Base-by-base conservation (phyloP, 2,113 vertebrate species). In the Chaetorhynchus papuensis region DNA sequence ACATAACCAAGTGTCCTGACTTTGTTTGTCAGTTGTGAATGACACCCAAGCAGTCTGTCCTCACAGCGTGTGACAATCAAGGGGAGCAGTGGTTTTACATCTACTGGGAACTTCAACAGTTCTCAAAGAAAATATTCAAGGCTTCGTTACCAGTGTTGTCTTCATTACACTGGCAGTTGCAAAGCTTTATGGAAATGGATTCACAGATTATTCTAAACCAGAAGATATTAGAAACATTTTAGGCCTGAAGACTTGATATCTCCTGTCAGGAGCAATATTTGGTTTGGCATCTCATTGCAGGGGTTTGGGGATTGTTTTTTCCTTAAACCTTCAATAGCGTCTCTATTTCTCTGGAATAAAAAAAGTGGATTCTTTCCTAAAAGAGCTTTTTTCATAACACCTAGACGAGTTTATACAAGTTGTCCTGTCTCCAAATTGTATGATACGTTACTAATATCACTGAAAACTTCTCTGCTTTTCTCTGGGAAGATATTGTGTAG, bases 141-240 rank as follows among this genome's bases (percentile, higher is more conserved):
- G 30, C n/a, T 17, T 54, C 1, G 0, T 63, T 87, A 42, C 7
- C 15, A 7, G 24, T 1, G 0, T 53, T 41, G n/a, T 88, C 72
- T 92, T 83, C 66, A 7, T 64, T 64, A 66, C 9, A 39, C 18
- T 47, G 66, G 37, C 24, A 71, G 28, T 39, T 70, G 42, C 77
- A 74, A 89, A 74, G 23, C 31, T 70, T 0, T 61, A 17, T 54
- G 60, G 37, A 79, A 82, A 63, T 10, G 41, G 69, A 37, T 64
- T 54, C 53, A 22, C 28, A 61, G 31, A 64, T 75, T 49, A 35
- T 50, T 69, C 57, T 65, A 45, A 90, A 90, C 21, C 15, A 45
- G 37, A 65, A 63, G 15, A 50, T 72, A 86, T 41, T 42, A 74
- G 63, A 74, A 53, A 35, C 54, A 54, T 66, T 85, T 85, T 39